phyloP scores from a whole-genome alignment of 1,140 invertebrate species.

The Pogonomyrmex californicus region DNA sequence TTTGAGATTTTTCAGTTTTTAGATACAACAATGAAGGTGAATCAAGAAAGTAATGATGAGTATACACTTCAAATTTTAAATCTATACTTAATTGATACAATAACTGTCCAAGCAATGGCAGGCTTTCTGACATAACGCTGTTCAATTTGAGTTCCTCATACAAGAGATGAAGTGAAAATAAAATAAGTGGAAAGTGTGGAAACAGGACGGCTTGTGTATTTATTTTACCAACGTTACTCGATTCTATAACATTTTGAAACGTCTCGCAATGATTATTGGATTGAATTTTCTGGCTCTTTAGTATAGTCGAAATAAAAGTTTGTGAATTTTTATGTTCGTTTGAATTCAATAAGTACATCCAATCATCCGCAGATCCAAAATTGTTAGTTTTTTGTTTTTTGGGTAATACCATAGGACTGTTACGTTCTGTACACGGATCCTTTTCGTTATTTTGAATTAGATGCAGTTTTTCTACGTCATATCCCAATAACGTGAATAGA shows the following conservation, averaged over 20 bases:
- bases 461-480: constrained; percentile 90
- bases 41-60: constrained; percentile 95
- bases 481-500: constrained; percentile 91
- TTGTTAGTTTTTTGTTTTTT: constrained; percentile 87
- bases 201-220: constrained; percentile 91
- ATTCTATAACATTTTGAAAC: constrained; percentile 67
- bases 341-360: constrained; percentile 91
- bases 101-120: constrained; percentile 91
- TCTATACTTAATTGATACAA: constrained; percentile 93
- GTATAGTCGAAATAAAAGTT: constrained; percentile 73
- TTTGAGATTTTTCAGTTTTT: constrained; percentile 82
- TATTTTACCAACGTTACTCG: constrained; percentile 86
- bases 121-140: constrained; percentile 89
- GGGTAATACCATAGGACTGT: constrained; percentile 80
- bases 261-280: constrained; percentile 69
- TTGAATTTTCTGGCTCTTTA: constrained; percentile 74
- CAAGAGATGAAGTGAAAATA: constrained; percentile 94
- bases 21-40: constrained; percentile 90
- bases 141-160: constrained; percentile 97
- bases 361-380: constrained; percentile 91
- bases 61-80: constrained; percentile 91
- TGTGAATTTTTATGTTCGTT: constrained; percentile 84
- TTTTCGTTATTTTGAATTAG: constrained; percentile 85
- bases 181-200: constrained; percentile 91
- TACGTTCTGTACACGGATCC: constrained; percentile 79